Conservation (phyloP, 2,797 vertebrate genomes). For the Rhincodon typus region DNA sequence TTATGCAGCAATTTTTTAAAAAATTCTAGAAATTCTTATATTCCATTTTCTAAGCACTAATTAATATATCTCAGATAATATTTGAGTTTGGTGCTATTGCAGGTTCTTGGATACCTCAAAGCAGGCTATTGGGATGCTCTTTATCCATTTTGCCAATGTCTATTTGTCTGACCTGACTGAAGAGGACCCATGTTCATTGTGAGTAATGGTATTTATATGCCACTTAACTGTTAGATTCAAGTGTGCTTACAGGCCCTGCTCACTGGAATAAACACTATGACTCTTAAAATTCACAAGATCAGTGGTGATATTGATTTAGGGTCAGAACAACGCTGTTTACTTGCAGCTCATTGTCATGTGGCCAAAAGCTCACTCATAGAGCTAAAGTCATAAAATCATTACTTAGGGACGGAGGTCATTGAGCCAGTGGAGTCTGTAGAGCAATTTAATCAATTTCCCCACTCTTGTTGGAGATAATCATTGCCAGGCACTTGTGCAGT, state of each 20-base stretch:
- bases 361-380: no score
- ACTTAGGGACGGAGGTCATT: no score
- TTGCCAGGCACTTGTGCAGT: no score
- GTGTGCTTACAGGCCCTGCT: not conserved
- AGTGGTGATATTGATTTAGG: not conserved
- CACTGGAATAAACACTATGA: not conserved
- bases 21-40: not conserved
- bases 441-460: no score
- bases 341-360: not conserved
- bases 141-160: slow-evolving; percentile 97
- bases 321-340: not conserved
- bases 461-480: no score
- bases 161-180: slow-evolving; percentile 90
- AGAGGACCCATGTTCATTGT: slow-evolving; percentile 97
- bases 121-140: slow-evolving; percentile 98
- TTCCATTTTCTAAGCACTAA: not conserved
- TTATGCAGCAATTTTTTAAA: not conserved
- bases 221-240: not conserved
- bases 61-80: not conserved
- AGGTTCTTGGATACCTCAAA: slow-evolving; percentile 99
- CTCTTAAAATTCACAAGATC: not conserved
- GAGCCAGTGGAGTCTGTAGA: no score
- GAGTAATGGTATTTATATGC: slow-evolving; percentile 52
- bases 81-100: slow-evolving; percentile 44
- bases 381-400: no score